phyloP scores from a whole-genome alignment of 2,888 invertebrate genomes.

The Leucoma salicis region DNA sequence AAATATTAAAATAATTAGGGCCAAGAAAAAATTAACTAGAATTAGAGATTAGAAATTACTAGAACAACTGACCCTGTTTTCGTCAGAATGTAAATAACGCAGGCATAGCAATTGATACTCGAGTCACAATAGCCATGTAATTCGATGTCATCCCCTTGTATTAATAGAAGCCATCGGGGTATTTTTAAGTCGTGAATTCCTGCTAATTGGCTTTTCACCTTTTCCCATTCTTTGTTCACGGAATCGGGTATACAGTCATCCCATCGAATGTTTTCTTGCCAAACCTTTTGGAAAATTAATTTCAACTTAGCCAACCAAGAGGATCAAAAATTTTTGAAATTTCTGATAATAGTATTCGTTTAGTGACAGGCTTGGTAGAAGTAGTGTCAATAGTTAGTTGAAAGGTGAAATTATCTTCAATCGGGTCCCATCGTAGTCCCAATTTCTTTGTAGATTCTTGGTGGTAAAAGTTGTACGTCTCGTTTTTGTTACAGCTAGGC shows the following conservation, averaged over 20 bases:
- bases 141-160: background rate
- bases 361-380: background rate
- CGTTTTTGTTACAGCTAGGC: too few relatives aligned
- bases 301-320: background rate
- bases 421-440: background rate
- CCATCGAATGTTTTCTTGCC: background rate
- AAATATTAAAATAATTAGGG: too few relatives aligned
- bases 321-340: background rate
- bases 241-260: background rate
- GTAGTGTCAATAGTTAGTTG: background rate
- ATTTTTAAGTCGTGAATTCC: background rate
- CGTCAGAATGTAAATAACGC: background rate
- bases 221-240: too few relatives aligned
- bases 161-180: background rate
- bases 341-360: background rate
- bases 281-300: background rate
- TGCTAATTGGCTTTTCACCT: too few relatives aligned
- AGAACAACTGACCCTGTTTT: background rate
- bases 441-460: background rate
- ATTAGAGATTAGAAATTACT: too few relatives aligned
- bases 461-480: background rate
- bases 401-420: background rate
- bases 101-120: background rate
- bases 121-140: background rate
- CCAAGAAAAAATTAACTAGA: too few relatives aligned